These are phyloP conservation scores for Pteria penguin DNA, from an alignment of 2,888 invertebrate species.

Conservation along the genomic window DNA sequence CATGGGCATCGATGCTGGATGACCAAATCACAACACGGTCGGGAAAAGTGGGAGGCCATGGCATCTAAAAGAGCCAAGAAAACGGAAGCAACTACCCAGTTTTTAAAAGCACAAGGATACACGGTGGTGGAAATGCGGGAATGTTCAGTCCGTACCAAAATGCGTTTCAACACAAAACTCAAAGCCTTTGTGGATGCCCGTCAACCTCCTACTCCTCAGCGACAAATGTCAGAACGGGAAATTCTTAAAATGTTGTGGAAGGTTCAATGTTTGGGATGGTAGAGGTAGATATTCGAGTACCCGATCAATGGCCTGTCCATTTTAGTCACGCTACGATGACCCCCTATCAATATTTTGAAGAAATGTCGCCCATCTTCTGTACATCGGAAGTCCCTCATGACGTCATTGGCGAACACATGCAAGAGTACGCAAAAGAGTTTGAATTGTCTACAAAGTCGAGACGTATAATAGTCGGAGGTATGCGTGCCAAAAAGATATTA, in stretches of 20 bases:
- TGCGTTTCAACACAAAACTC: too few relatives aligned
- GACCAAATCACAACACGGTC: too few relatives aligned
- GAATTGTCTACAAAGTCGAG: slow-evolving; percentile 34
- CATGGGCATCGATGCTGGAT: too few relatives aligned
- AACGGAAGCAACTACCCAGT: slow-evolving; percentile 8
- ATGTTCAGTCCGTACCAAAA: not conserved
- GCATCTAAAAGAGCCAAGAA: too few relatives aligned
- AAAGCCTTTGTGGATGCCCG: not conserved
- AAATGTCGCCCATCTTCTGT: slow-evolving; percentile 45
- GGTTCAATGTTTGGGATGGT: slow-evolving; percentile 40
- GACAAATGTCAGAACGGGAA: slow-evolving; percentile 12
- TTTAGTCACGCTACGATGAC: not conserved
- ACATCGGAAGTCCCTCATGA: slow-evolving; percentile 40
- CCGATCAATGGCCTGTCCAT: slow-evolving; percentile 27
- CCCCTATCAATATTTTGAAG: slow-evolving; percentile 13
- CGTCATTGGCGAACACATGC: slow-evolving; percentile 39
- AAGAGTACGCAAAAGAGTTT: slow-evolving; percentile 11
- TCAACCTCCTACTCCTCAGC: slow-evolving; percentile 5
- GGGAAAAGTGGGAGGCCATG: too few relatives aligned
- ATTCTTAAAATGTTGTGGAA: slow-evolving; percentile 30
- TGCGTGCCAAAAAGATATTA: slow-evolving; percentile 34
- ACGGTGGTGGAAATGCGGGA: slow-evolving; percentile 12
- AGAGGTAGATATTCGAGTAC: too few relatives aligned
- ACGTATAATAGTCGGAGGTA: slow-evolving; percentile 40
- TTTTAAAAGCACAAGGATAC: not conserved